Base-by-base conservation (phyloP, 2,113 vertebrate genomes). In the Corythornis madagascariensis region DNA sequence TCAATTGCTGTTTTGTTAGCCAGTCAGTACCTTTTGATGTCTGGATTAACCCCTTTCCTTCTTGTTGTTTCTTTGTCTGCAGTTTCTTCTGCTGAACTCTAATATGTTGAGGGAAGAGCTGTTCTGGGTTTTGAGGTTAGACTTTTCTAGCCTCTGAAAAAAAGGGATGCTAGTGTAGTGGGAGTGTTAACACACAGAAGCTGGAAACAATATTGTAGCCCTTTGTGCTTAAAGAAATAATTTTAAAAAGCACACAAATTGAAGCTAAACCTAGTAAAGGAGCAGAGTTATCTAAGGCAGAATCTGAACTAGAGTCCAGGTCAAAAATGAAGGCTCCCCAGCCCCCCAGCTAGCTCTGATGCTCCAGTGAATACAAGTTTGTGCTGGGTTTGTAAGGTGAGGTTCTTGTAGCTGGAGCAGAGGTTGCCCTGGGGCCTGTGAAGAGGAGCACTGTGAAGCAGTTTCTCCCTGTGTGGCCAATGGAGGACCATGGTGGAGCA, bases 21-120 rank as follows among this genome's bases (percentile, higher is more conserved):
- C 87, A 94, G 80, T 90, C 90, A 87, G 13, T 93, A 94, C 76
- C 73, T 87, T 45, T 78, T 43, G 25, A 19, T 78, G 45, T 69
- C 67, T 55, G n/a, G 38, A 85, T 73, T 77, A 92, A 93, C 28
- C 22, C 43, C 22, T 75, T 89, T 29, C 42, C 20, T 84, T 79
- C 56, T 42, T 43, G 5, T 22, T 78, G 40, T 77, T 86, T 70
- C 66, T 83, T 74, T 83, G 29, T 60, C 48, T 83, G 59, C 31
- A 89, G 2, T 7, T 19, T 57, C 40, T 72, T 61, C 52, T 84
- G 16, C 45, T 89, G 42, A 57, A 38, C 40, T 9, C 19, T 33
- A n/a, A 59, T 56, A 63, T 9, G 4, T 95, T 35, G 57, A 90
- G n/a, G 56, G 38, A 63, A 78, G 22, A 10, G 13, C 31, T 50